phyloP scores from a whole-genome alignment of 2,113 vertebrate genomes.

The Brachypodius melanocephalos region DNA sequence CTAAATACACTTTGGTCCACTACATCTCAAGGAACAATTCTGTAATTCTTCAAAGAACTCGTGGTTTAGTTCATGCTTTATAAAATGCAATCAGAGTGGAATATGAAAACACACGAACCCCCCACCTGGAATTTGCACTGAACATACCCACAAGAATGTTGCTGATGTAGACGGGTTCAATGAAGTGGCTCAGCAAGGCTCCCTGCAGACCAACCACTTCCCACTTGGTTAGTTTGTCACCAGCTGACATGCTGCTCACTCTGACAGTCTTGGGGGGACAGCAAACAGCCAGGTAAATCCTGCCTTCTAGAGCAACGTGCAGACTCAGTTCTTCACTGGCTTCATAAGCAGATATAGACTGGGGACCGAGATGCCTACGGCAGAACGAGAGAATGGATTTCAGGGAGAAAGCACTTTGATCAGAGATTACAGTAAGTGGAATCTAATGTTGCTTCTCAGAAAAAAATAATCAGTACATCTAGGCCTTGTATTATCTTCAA shows the following conservation, averaged over 20 bases:
- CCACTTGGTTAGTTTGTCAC: constrained; percentile 93
- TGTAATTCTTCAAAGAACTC: not conserved
- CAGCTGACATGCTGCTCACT: constrained; percentile 87
- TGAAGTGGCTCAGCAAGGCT: constrained; percentile 90
- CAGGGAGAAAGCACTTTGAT: not conserved
- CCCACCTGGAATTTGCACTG: not conserved
- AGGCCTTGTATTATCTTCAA: not conserved
- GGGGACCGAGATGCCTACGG: constrained; percentile 81
- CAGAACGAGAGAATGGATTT: not conserved
- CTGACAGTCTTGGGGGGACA: constrained; percentile 69
- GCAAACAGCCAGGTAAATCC: constrained; percentile 83
- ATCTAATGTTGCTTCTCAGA: not conserved
- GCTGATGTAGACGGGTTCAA: constrained; percentile 88
- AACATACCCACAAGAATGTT: constrained; percentile 86
- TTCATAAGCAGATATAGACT: constrained; percentile 83
- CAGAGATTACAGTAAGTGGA: not conserved
- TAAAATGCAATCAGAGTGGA: not conserved
- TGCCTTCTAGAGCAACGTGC: constrained; percentile 86
- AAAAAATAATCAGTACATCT: not conserved
- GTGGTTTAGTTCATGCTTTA: not conserved
- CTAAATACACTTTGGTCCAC: not conserved
- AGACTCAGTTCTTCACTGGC: constrained; percentile 84
- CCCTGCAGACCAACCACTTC: constrained; percentile 93
- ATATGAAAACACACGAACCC: accelerated
- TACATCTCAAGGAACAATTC: not conserved